Conservation (phyloP, 2,113 vertebrate species). For the Garra rufa region DNA sequence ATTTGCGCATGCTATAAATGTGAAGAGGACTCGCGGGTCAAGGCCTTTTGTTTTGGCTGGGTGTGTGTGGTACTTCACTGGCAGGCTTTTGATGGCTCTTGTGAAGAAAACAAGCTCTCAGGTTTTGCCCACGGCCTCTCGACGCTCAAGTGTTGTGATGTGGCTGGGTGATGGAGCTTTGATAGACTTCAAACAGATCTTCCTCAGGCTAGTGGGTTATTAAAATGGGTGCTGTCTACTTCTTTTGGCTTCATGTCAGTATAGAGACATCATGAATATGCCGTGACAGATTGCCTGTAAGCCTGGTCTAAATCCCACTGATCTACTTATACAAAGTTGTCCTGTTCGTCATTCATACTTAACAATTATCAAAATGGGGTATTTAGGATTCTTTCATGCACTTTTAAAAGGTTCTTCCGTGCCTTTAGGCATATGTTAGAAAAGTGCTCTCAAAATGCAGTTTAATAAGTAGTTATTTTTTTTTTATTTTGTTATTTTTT, state of each 20-base stretch:
- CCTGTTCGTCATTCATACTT: not conserved
- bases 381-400: not conserved
- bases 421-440: not conserved
- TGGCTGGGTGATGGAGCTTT: constrained; percentile 54
- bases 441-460: not conserved
- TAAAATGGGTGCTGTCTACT: constrained; percentile 13
- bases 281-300: not conserved
- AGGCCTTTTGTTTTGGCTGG: constrained; percentile 62
- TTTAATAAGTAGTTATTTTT: not conserved
- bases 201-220: constrained; percentile 6
- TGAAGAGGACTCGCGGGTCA: constrained; percentile 64
- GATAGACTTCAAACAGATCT: constrained; percentile 49
- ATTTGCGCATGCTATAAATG: constrained; percentile 65
- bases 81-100: constrained; percentile 55
- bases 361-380: not conserved
- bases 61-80: constrained; percentile 63
- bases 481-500: not conserved
- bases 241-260: not conserved
- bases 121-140: constrained; percentile 61
- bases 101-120: constrained; percentile 57
- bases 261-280: constrained; percentile 24
- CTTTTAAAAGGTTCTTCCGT: not conserved
- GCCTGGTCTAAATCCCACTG: constrained; percentile 5
- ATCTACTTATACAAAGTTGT: not conserved
- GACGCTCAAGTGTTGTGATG: constrained; percentile 65